Evolutionary conservation across 2,797 vertebrate genomes (phyloP).

Genomic region (Coregonus suidteri): DNA sequence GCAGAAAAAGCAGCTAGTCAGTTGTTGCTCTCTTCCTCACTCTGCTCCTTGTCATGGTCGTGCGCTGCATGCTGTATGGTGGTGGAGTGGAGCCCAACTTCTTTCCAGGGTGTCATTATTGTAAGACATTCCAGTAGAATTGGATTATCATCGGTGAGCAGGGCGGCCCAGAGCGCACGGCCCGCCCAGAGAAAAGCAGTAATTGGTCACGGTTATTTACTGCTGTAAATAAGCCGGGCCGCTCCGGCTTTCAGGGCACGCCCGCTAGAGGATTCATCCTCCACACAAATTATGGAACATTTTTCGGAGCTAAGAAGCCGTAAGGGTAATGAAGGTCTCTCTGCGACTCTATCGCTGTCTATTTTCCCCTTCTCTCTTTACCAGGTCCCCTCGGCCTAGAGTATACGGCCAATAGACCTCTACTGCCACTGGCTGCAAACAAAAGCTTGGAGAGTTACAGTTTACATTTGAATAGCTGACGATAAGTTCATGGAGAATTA

Average conservation of each 20-base stretch:
- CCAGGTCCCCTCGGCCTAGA: conserved; percentile 26
- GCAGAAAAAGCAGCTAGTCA: neutral
- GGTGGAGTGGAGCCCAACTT: conserved; percentile 33
- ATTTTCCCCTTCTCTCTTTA: conserved; percentile 25
- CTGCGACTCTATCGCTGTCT: conserved; percentile 16
- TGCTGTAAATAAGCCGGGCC: conserved; percentile 45
- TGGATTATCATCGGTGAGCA: conserved; percentile 60
- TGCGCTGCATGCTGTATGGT: conserved; percentile 26
- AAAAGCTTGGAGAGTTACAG: neutral
- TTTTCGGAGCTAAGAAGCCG: conserved; percentile 41
- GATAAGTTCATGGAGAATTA: neutral
- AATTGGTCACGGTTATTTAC: conserved; percentile 69
- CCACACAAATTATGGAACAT: conserved; percentile 50
- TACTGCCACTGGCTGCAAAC: neutral
- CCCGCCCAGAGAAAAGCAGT: conserved; percentile 50
- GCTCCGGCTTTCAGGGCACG: conserved; percentile 40
- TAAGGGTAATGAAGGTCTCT: conserved; percentile 54
- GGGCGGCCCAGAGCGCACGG: conserved; percentile 31
- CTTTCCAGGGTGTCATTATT: conserved; percentile 61
- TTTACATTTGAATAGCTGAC: neutral
- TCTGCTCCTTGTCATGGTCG: neutral
- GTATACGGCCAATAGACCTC: conserved; percentile 9
- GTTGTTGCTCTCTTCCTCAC: conserved; percentile 9
- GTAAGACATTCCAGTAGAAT: conserved; percentile 56
- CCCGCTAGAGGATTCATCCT: conserved; percentile 51